These are phyloP conservation scores for Chalcis sispes DNA, from an alignment of 2,888 invertebrate genomes.

Conservation along the genomic window DNA sequence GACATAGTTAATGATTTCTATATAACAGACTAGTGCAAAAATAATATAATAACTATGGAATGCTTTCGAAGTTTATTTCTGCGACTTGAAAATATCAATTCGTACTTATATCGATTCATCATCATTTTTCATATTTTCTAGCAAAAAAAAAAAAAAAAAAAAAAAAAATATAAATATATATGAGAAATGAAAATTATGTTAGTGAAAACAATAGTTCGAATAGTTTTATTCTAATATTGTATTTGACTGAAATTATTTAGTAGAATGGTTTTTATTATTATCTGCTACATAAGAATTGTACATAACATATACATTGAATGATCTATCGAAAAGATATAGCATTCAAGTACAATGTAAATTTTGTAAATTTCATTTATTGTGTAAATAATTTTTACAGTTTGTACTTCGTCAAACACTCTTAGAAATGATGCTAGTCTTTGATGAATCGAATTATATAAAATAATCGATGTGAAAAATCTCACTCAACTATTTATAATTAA, in stretches of 20 bases:
- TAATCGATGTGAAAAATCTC: conserved; percentile 41
- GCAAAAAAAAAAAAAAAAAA: neutral
- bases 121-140: conserved; percentile 24
- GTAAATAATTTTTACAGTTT: conserved; percentile 57
- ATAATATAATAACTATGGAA: neutral
- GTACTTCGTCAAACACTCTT: conserved; percentile 46
- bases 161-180: too few relatives aligned
- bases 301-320: conserved; percentile 31
- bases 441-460: conserved; percentile 43
- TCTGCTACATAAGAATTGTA: conserved; percentile 41
- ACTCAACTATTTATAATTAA: conserved; percentile 43
- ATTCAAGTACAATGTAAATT: conserved; percentile 50
- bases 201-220: conserved; percentile 18
- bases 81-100: neutral
- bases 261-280: conserved; percentile 27
- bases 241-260: conserved; percentile 36
- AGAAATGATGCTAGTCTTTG: conserved; percentile 49
- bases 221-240: conserved; percentile 18
- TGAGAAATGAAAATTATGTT: conserved; percentile 6
- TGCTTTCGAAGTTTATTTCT: conserved; percentile 8
- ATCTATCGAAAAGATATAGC: conserved; percentile 17
- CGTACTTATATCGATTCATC: neutral
- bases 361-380: conserved; percentile 56
- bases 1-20: neutral
- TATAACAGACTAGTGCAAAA: conserved; percentile 11